Evolutionary conservation across 2,888 invertebrate genomes (phyloP), one percentile per base, ranked within the genome.

Genomic region (Sphaerophoria taeniata): DNA sequence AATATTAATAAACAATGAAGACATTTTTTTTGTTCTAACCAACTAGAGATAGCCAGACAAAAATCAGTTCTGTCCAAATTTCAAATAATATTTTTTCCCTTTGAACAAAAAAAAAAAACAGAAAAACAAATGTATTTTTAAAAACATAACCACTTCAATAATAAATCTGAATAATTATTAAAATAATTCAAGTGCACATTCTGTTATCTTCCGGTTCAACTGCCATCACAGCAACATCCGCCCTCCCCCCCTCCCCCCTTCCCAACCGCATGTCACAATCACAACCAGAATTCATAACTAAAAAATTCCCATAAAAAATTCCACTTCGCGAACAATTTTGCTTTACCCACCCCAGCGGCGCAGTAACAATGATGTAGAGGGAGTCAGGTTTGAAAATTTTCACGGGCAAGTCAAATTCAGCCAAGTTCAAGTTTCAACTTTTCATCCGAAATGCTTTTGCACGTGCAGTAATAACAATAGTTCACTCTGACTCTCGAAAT

Each of bases 381-480:
- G 16, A 53, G 75, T 53, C 58, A 36, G 65, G 63, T 33, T 49
- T 16, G 33, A 36, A 56, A 73, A 85, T 76, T 71, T 85, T 85
- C 85, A 85, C 72, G 85, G 85, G 76, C 80, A 74, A 58, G 78
- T 78, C 83, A 83, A 53, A 58, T 65, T 58, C 74, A 76, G 71
- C 61, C 84, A 85, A 85, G 85, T 85, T 85, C 85, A 85, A 77
- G 85, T 84, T 84, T 39, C 33, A 43, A 53, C 45, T 58, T 60
- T 71, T 63, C 39, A 45, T 14, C 43, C 45, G 33, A 53, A 70
- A 70, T 53, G 72, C 67, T 67, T 55, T 63, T 70, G 73, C 84
- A 84, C 80, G 84, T 85, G 80, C 76, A 70, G 14, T 16, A 14
- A 12, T n/a, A 45, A 55, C 55, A 55, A 45, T 31, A 24, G 65